These are phyloP conservation scores for Taeniopygia guttata DNA, from an alignment of 2,797 vertebrate species.

Conservation along the genomic window DNA sequence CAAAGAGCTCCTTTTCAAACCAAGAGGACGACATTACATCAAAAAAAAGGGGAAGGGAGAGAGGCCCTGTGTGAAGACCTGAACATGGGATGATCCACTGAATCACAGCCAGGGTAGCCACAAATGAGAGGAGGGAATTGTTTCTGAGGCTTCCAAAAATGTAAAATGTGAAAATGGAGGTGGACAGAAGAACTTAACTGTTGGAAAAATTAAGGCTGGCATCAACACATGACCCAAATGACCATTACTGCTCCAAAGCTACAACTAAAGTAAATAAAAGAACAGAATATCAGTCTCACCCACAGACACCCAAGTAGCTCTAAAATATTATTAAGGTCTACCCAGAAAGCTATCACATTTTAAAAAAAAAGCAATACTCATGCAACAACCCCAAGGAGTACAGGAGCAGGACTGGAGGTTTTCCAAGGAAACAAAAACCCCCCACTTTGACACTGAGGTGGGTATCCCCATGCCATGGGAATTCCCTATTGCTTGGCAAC, in stretches of 20 bases:
- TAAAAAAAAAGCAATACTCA: not conserved
- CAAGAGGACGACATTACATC: not conserved
- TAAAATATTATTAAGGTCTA: not conserved
- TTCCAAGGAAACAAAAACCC: not conserved
- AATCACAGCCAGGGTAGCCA: not conserved
- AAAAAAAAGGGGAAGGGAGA: not conserved
- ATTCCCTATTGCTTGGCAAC: not conserved
- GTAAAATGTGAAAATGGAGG: not conserved
- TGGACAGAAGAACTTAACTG: not conserved
- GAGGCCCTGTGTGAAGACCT: not conserved
- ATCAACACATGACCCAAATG: not conserved
- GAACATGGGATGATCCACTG: not conserved
- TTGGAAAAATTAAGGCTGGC: not conserved
- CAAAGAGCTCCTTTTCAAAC: not conserved
- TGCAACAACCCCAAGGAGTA: not conserved
- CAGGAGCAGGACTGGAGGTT: not conserved
- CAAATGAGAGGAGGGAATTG: not conserved
- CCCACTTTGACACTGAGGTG: fast-evolving
- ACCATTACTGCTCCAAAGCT: not conserved
- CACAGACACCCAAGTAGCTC: not conserved
- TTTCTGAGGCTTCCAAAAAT: not conserved
- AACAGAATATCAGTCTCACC: not conserved
- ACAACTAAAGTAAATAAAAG: not conserved
- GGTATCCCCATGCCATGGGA: not conserved
- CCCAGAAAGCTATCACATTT: not conserved